phyloP scores from a whole-genome alignment of 2,113 vertebrate species.

The Amblyopsis rosae region DNA sequence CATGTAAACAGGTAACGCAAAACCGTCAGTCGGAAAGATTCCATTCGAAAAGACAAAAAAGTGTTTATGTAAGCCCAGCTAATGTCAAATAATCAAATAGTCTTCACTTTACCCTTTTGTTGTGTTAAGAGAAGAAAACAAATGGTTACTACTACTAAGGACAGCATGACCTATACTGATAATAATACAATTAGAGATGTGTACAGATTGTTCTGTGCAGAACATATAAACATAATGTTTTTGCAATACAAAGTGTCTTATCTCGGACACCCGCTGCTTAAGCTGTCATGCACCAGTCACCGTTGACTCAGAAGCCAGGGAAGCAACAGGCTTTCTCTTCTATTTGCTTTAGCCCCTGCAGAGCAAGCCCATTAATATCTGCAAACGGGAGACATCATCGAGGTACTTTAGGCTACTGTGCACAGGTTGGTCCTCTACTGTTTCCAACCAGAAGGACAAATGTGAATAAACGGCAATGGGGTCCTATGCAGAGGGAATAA shows the following conservation, averaged over 20 bases:
- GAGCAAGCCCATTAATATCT: slow-evolving; percentile 65
- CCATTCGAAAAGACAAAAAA: too few relatives aligned
- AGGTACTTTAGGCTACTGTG: slow-evolving; percentile 52
- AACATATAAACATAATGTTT: neutral
- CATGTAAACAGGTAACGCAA: too few relatives aligned
- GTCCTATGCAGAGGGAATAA: slow-evolving; percentile 31
- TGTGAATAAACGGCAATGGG: slow-evolving; percentile 47
- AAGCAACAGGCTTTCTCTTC: slow-evolving; percentile 47
- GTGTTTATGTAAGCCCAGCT: too few relatives aligned
- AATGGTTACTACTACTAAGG: too few relatives aligned
- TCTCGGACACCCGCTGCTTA: slow-evolving; percentile 51
- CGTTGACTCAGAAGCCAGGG: slow-evolving; percentile 41
- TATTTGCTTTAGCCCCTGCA: slow-evolving; percentile 64
- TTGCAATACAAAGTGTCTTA: neutral
- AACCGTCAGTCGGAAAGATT: too few relatives aligned
- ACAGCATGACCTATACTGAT: too few relatives aligned
- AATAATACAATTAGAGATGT: too few relatives aligned
- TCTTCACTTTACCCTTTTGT: too few relatives aligned
- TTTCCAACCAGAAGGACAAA: slow-evolving; percentile 58
- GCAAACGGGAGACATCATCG: slow-evolving; percentile 69
- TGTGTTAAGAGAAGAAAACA: too few relatives aligned
- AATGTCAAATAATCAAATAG: neutral
- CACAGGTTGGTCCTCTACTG: slow-evolving; percentile 46
- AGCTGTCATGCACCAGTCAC: slow-evolving; percentile 47
- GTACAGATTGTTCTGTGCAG: too few relatives aligned